Base-by-base conservation (phyloP, 2,888 invertebrate species). In the Strigamia maritima region DNA sequence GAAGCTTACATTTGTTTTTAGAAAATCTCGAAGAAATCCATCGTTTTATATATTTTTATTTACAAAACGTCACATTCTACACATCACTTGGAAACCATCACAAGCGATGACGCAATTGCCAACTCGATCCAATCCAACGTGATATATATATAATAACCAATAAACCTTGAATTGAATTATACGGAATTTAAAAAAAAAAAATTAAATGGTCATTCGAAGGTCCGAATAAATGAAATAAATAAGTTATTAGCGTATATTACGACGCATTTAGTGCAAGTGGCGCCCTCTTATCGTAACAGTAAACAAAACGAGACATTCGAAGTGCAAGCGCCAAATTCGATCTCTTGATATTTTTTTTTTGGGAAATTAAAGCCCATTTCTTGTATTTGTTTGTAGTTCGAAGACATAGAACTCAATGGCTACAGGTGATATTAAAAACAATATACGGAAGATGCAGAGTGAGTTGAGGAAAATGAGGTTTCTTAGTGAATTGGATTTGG, bases 351-450 rank as follows among this genome's bases (percentile, higher is more conserved):
- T 70, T 28, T n/a, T 70, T 70, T 70, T 28, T 70, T 70, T 16
- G 26, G n/a, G 44, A n/a, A 44, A 3, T 10, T 19, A 70, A 70
- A 70, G 22, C 19, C 28, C 7, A n/a, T 14, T 70, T 1, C n/a
- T 70, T 22, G 14, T 19, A 28, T 22, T 19, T 22, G 0, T 28
- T 70, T 28, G 70, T 4, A 70, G 44, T 28, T 70, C 4, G 14
- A 1, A n/a, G 10, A 4, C 14, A 44, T 16, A 10, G 12, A 65
- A 2, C 4, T 19, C 44, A 40, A 78, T 78, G 78, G 40, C 76
- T 24, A 79, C 79, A 6, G 79, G 79, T 19, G 79, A 79, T n/a
- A 76, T 79, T 19, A 76, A 75, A 28, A 79, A 79, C 22, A 79
- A 79, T 35, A 78, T 80, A 16, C 75, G 54, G 35, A 78, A 76